Conservation (phyloP, 2,888 invertebrate genomes). For the Belgica antarctica region DNA sequence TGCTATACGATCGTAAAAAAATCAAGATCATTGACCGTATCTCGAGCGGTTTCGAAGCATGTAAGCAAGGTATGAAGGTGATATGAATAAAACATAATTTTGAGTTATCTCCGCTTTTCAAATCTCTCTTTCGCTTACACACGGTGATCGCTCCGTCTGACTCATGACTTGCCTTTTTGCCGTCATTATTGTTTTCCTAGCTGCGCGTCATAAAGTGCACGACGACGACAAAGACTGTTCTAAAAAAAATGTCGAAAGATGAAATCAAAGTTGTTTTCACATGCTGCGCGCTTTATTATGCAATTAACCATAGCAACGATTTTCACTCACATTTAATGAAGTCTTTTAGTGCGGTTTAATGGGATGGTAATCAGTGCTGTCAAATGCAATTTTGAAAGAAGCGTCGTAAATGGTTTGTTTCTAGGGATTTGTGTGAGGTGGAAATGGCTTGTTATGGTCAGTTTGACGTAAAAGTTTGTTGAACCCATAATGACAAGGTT, state of each 20-base stretch:
- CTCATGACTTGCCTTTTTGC: conserved; percentile 14
- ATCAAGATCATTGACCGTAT: conserved; percentile 42
- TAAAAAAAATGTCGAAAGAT: background rate
- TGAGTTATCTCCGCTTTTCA: background rate
- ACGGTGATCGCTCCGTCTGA: conserved; percentile 16
- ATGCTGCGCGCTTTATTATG: background rate
- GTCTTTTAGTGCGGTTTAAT: too few species aligned
- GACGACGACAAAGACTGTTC: background rate
- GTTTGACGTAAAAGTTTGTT: too few species aligned
- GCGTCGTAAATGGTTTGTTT: too few species aligned
- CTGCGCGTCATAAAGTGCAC: conserved; percentile 23
- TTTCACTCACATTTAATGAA: conserved; percentile 5
- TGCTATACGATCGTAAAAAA: conserved; percentile 18
- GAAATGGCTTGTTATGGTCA: too few species aligned
- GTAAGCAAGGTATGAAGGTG: conserved; percentile 37
- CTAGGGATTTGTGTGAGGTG: too few species aligned
- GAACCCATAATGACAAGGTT: too few species aligned
- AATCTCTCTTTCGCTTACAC: background rate
- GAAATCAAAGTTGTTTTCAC: background rate
- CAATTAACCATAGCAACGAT: background rate
- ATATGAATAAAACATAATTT: conserved; percentile 38
- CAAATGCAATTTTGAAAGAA: too few species aligned
- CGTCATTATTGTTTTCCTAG: conserved; percentile 20
- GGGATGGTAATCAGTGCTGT: background rate
- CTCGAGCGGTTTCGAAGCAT: conserved; percentile 3